These are phyloP conservation scores for Formica exsecta DNA, from an alignment of 1,140 invertebrate genomes.

Conservation along the genomic window DNA sequence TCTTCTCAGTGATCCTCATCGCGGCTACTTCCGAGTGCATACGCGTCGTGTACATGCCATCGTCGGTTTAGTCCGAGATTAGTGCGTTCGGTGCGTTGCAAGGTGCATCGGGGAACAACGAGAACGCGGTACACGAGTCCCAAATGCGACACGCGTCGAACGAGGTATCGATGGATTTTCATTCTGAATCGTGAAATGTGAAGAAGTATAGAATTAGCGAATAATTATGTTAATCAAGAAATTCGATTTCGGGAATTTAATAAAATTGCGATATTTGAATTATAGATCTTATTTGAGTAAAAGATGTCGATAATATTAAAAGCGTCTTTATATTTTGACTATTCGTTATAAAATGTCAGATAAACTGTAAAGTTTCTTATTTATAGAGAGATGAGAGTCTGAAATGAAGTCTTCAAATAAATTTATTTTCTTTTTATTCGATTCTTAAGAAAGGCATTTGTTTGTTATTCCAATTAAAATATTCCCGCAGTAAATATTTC, in stretches of 20 bases:
- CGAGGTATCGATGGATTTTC: constrained; percentile 63
- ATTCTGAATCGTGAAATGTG: not conserved
- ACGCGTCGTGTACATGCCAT: not conserved
- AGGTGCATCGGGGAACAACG: not conserved
- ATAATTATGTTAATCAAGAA: not conserved
- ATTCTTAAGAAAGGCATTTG: not conserved
- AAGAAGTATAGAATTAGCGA: not conserved
- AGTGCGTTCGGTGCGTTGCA: not conserved
- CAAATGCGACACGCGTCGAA: constrained; percentile 78
- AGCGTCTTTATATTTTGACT: not conserved
- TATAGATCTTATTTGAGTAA: not conserved
- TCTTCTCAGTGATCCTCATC: not conserved
- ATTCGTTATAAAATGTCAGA: not conserved
- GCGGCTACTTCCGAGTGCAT: not conserved
- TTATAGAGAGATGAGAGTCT: not conserved
- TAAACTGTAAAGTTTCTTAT: not conserved
- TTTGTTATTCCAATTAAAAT: not conserved
- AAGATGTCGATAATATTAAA: not conserved
- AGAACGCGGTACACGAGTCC: not conserved
- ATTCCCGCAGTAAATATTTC: no score
- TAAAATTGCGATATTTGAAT: constrained; percentile 6
- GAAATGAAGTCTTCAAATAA: not conserved
- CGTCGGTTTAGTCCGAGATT: not conserved
- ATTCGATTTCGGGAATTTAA: not conserved
- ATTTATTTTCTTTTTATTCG: not conserved